Evolutionary conservation across 2,113 vertebrate genomes (phyloP).

Genomic region (Grus americana): DNA sequence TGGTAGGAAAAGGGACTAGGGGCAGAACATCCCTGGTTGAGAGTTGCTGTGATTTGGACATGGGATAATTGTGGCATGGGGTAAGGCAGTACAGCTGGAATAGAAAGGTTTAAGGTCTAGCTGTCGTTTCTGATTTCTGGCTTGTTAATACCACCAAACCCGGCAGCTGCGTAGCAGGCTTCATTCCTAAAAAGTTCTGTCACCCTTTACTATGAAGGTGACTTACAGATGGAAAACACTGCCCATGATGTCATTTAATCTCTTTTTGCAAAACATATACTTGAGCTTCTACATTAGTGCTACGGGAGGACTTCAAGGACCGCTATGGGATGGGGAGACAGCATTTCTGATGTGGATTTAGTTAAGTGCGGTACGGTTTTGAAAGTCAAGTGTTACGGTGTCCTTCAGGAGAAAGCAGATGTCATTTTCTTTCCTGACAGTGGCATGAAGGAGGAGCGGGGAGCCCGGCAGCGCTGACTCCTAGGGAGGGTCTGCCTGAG

Average conservation of each 20-base stretch:
- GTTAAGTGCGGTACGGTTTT: rapidly evolving
- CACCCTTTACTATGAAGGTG: not conserved
- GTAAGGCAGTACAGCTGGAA: no score
- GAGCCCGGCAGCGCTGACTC: not conserved
- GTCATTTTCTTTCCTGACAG: not conserved
- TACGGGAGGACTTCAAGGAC: not conserved
- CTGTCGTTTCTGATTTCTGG: not conserved
- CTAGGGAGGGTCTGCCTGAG: not conserved
- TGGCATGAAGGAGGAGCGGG: not conserved
- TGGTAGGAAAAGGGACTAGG: not conserved
- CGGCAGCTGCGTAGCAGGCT: not conserved
- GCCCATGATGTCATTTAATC: not conserved
- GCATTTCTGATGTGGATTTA: not conserved
- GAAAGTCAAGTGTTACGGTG: not conserved
- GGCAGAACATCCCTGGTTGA: not conserved
- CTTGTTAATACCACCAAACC: not conserved
- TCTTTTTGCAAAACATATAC: not conserved
- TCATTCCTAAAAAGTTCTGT: not conserved
- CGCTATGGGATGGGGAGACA: rapidly evolving
- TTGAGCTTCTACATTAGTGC: not conserved
- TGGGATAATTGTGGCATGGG: not conserved
- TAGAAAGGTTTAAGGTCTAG: not conserved
- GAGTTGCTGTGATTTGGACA: not conserved
- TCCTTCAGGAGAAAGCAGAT: not conserved
- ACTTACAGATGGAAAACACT: not conserved